phyloP scores from a whole-genome alignment of 1,140 invertebrate genomes.

The Brachionus paranguensis region DNA sequence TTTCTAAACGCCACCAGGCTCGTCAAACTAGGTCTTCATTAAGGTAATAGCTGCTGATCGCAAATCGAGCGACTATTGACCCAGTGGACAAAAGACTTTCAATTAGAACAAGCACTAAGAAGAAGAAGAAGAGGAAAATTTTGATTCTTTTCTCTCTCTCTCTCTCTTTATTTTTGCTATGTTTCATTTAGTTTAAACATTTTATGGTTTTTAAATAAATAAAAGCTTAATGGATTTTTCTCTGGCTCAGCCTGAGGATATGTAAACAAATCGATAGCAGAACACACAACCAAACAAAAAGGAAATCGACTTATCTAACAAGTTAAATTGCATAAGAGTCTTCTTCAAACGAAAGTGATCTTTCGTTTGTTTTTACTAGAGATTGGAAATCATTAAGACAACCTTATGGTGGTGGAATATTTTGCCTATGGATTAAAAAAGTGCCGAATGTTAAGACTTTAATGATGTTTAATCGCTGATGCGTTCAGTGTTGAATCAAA shows the following conservation, averaged over 20 bases:
- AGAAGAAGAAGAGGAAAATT: background rate
- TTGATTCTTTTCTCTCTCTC: background rate
- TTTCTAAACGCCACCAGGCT: background rate
- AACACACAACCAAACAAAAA: background rate
- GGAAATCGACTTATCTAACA: conserved; percentile 21
- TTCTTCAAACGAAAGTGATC: background rate
- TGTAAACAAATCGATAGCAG: background rate
- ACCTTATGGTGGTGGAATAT: conserved; percentile 10
- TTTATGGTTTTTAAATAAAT: conserved; percentile 24
- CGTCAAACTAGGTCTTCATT: background rate
- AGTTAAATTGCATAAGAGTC: conserved; percentile 15
- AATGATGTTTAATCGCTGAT: conserved; percentile 11
- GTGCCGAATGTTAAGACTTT: conserved; percentile 3
- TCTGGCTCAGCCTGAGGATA: background rate
- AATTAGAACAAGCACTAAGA: background rate
- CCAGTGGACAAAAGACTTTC: background rate
- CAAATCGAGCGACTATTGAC: background rate
- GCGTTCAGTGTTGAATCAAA: background rate
- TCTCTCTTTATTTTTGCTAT: background rate
- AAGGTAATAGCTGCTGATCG: background rate
- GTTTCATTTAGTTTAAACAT: background rate
- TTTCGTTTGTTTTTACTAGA: conserved; percentile 11
- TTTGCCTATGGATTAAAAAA: background rate
- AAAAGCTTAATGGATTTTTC: conserved; percentile 26
- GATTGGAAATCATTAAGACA: conserved; percentile 28